Percentiles rank a stretch among this genome's conserved stretches.
Evolutionary conservation across 1,140 invertebrate species (phyloP).

Genomic region (Eumaeus atala): DNA sequence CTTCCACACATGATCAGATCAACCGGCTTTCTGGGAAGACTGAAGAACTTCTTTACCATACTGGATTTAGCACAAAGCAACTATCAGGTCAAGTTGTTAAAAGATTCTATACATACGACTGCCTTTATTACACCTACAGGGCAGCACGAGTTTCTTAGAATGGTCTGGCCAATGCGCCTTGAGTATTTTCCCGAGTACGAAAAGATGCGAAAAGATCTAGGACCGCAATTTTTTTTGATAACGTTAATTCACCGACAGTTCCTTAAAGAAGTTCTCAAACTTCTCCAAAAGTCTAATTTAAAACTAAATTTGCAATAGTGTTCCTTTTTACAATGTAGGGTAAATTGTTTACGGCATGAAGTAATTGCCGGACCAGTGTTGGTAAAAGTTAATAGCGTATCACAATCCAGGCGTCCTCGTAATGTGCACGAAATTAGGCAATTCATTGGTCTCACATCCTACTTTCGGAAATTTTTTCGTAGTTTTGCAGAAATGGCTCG

Average conservation of each 20-base stretch:
- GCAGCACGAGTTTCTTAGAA: constrained; percentile 20
- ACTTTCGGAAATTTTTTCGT: neutral
- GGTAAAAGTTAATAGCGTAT: constrained; percentile 3
- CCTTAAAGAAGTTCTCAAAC: neutral
- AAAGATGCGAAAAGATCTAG: neutral
- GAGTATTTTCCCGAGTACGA: constrained; percentile 12
- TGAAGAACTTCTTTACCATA: too few relatives aligned
- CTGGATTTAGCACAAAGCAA: constrained; percentile 12
- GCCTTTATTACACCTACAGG: constrained; percentile 20
- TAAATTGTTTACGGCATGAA: neutral
- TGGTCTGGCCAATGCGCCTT: constrained; percentile 22
- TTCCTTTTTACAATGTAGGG: neutral
- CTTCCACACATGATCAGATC: too few relatives aligned
- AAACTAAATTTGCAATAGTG: neutral
- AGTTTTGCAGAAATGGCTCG: too few relatives aligned
- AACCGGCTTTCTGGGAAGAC: too few relatives aligned
- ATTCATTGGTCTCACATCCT: neutral
- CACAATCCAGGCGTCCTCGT: too few relatives aligned
- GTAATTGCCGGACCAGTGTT: neutral
- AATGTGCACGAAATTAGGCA: neutral
- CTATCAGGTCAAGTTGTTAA: constrained; percentile 16
- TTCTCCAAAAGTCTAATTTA: neutral
- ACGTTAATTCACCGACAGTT: neutral
- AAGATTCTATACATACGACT: constrained; percentile 17
- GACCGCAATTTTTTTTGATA: neutral